phyloP scores from a whole-genome alignment of 2,888 invertebrate species.

The Drosophila sordidula region DNA sequence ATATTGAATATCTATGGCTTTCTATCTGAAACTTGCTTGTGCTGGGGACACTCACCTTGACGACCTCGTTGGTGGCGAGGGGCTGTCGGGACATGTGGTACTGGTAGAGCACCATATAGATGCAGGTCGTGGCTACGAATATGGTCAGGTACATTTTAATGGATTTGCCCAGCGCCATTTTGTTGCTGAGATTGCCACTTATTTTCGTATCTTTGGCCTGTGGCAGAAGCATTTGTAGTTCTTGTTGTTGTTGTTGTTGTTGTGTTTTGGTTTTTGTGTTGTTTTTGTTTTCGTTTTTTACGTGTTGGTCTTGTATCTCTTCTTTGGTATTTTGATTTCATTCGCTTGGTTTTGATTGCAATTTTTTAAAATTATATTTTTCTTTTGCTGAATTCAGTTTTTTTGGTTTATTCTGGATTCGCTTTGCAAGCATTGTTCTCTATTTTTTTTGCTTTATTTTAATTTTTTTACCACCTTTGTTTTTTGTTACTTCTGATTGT shows the following conservation, averaged over 20 bases:
- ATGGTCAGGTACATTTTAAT: slow-evolving; percentile 89
- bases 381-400: slow-evolving; percentile 4
- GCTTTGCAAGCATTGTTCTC: slow-evolving; percentile 32
- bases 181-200: slow-evolving; percentile 51
- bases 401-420: slow-evolving; percentile 7
- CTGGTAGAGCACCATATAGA: slow-evolving; percentile 87
- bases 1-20: background rate
- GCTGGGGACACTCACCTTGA: slow-evolving; percentile 77
- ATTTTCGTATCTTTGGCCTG: slow-evolving; percentile 34
- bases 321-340: slow-evolving; percentile 67
- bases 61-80: slow-evolving; percentile 79
- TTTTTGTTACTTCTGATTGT: slow-evolving; percentile 35
- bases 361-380: slow-evolving; percentile 20
- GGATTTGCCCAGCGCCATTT: slow-evolving; percentile 86
- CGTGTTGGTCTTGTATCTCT: slow-evolving; percentile 62
- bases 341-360: slow-evolving; percentile 61
- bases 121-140: slow-evolving; percentile 87
- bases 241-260: slow-evolving; percentile 18
- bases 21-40: background rate
- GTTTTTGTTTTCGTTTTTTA: slow-evolving; percentile 45
- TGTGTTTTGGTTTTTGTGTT: slow-evolving; percentile 20
- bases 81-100: slow-evolving; percentile 87
- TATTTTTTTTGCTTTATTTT: slow-evolving; percentile 11
- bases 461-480: slow-evolving; percentile 16
- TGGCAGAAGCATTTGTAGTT: slow-evolving; percentile 26